Percentiles rank a stretch among this genome's conserved stretches.
These are phyloP conservation scores for Lampris incognitus DNA, from an alignment of 2,113 vertebrate genomes.

Conservation along the genomic window DNA sequence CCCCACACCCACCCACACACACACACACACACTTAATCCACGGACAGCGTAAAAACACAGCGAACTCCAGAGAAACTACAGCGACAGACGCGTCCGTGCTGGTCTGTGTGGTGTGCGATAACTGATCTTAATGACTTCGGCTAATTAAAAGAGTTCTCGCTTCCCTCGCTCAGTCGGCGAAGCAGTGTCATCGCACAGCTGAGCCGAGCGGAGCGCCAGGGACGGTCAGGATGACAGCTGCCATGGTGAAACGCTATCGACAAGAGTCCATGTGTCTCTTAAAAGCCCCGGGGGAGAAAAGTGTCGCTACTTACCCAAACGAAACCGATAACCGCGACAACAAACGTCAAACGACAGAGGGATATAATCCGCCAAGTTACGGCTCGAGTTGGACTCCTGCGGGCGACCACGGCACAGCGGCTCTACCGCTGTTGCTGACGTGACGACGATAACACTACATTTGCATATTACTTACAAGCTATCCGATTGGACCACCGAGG, in stretches of 20 bases:
- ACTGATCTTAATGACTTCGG: conserved; percentile 45
- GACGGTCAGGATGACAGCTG: conserved; percentile 76
- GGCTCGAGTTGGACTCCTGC: conserved; percentile 77
- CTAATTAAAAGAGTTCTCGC: conserved; percentile 6
- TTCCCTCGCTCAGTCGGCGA: conserved; percentile 15
- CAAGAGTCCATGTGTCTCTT: neutral
- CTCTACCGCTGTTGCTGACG: conserved; percentile 80
- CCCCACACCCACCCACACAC: neutral
- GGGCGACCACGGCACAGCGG: conserved; percentile 80
- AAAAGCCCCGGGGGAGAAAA: neutral
- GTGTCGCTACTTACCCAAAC: conserved; percentile 73
- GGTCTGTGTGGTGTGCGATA: neutral
- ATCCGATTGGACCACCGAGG: conserved; percentile 76
- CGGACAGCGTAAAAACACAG: too few relatives aligned
- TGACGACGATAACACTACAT: conserved; percentile 76
- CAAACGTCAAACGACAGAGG: conserved; percentile 33
- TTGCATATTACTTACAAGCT: conserved; percentile 79
- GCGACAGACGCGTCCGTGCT: neutral
- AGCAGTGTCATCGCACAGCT: conserved; percentile 72
- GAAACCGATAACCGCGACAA: conserved; percentile 33
- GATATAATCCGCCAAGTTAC: conserved; percentile 76
- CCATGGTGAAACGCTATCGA: conserved; percentile 46
- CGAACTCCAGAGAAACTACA: conserved; percentile 2
- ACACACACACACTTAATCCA: too few relatives aligned
- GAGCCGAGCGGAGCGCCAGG: conserved; percentile 56